Percentiles rank a stretch among this genome's conserved stretches.
phyloP scores from a whole-genome alignment of 2,113 vertebrate species.

The Charina bottae region DNA sequence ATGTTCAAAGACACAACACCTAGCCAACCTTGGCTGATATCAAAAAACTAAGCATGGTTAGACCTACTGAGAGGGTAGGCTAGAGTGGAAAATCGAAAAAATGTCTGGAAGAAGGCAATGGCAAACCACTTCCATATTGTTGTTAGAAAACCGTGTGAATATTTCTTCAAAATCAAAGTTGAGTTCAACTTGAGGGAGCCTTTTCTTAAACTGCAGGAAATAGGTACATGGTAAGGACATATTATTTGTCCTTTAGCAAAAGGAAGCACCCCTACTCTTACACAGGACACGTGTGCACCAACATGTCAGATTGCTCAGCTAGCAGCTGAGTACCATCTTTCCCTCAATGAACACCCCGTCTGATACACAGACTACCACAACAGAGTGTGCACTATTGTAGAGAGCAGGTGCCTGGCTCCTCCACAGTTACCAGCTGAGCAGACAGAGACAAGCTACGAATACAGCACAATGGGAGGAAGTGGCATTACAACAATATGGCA shows the following conservation, averaged over 20 bases:
- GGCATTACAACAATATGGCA: neutral
- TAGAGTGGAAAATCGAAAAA: neutral
- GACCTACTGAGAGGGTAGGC: neutral
- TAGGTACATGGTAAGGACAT: neutral
- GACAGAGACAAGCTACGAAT: neutral
- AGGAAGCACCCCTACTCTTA: neutral
- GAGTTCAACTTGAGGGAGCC: neutral
- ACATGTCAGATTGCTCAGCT: neutral
- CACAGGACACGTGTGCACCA: neutral
- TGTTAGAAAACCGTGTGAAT: neutral
- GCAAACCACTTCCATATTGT: neutral
- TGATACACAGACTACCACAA: neutral
- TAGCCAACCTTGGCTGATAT: neutral
- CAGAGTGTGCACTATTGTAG: neutral
- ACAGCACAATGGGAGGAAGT: neutral
- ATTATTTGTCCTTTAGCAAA: neutral
- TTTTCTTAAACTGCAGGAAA: neutral
- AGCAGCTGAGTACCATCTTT: neutral
- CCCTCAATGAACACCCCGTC: neutral
- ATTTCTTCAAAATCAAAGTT: neutral
- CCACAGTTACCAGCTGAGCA: neutral
- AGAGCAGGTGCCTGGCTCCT: neutral
- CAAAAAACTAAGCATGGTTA: neutral
- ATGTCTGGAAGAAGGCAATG: neutral
- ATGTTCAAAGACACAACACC: neutral